Evolutionary conservation across 2,113 vertebrate genomes (phyloP), one percentile per base, ranked within the genome.

Genomic region (Girardinichthys multiradiatus): DNA sequence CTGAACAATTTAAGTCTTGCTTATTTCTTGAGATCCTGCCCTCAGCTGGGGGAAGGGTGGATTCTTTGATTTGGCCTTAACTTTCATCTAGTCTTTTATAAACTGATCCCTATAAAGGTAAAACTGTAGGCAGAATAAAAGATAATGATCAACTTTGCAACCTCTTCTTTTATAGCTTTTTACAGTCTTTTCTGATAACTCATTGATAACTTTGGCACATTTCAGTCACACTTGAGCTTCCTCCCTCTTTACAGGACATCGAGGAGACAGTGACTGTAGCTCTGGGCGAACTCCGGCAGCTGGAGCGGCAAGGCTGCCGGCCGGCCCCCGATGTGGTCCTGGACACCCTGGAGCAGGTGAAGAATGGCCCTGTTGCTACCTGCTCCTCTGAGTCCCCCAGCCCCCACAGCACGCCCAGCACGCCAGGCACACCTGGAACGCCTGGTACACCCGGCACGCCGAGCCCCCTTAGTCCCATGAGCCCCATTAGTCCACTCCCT

Each of bases 221-320:
- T 33, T 33, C 31, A 33, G 31, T 33, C 31, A 33, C 31, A 33
- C 31, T 33, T 33, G 31, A 6, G 2, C 21, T 2, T 29, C 26
- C 62, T 39, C 39, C 62, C 33, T 64, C 33, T 64, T 2, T 3
- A 39, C 90, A 99, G 98, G 98, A 99, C 91, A 97, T 99, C 2
- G 96, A 99, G 91, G 97, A 99, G 89, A 97, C 96, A 0, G 97
- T 99, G 96, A 99, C 95, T 28, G 95, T 96, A 0, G 98, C 96
- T 0, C 91, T 99, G 86, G 99, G 96, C 0, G 97, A 98, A 90
- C 92, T 99, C 37, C 93, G 97, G 27, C 97, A 98, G 87, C 92
- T 98, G 77, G 97, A 98, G 87, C 93, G 96, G 8, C 96, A 97
- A 86, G 97, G 96, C 77, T 95, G 96, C 4, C 95, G 97, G 39